Evolutionary conservation across 2,113 vertebrate species (phyloP).

Genomic region (Oryzias curvinotus): DNA sequence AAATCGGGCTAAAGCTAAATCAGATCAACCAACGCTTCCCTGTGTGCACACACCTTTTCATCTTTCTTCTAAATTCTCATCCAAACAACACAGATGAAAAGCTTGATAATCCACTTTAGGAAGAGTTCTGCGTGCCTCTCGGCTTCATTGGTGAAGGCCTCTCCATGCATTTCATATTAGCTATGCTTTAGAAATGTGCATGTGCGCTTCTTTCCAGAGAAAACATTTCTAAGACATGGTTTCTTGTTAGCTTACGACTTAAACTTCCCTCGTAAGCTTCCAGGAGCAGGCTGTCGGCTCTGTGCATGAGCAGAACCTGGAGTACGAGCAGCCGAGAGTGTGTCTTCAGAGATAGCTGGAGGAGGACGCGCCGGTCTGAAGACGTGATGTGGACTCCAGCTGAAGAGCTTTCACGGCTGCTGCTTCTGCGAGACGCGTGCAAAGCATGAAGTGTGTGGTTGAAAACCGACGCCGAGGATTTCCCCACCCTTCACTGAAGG

Average conservation of each 20-base stretch:
- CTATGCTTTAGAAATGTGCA: too few species aligned
- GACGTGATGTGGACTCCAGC: not conserved
- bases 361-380: not conserved
- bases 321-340: too few species aligned
- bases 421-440: not conserved
- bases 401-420: too few species aligned
- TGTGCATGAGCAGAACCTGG: too few species aligned
- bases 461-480: not conserved
- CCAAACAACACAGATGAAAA: not conserved
- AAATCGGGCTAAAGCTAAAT: constrained; percentile 11
- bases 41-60: constrained; percentile 9
- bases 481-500: too few species aligned
- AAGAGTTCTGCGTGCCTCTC: not conserved
- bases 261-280: too few species aligned
- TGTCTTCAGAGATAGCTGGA: too few species aligned
- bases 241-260: too few species aligned
- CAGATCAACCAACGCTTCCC: constrained; percentile 1
- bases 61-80: not conserved
- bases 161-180: too few species aligned
- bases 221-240: too few species aligned
- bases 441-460: not conserved
- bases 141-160: not conserved
- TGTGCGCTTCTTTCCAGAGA: too few species aligned
- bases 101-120: not conserved
- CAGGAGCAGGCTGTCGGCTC: too few species aligned